Conservation (phyloP, 2,113 vertebrate genomes). For the Hemiscyllium ocellatum region DNA sequence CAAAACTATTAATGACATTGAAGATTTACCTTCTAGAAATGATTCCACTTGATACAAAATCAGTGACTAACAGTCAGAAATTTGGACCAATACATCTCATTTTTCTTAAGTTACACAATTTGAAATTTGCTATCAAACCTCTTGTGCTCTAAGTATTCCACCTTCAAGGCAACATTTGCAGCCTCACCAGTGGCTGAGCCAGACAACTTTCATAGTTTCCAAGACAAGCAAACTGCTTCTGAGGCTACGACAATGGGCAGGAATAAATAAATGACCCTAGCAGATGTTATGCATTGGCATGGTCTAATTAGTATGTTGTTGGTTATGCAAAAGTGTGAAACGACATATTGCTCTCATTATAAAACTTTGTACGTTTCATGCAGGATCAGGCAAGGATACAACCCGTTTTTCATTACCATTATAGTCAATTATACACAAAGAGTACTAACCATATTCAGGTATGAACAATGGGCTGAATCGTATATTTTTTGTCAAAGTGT, state of each 20-base stretch:
- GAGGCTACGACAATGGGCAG: not conserved
- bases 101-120: not conserved
- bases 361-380: not conserved
- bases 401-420: not conserved
- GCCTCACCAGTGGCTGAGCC: not conserved
- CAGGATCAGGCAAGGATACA: not conserved
- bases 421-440: not conserved
- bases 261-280: not conserved
- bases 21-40: not conserved
- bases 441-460: not conserved
- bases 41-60: slow-evolving; percentile 6
- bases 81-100: not conserved
- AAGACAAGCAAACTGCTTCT: not conserved
- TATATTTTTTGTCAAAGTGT: no score
- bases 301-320: not conserved
- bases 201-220: not conserved
- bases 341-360: not conserved
- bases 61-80: not conserved
- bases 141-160: no score
- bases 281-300: not conserved
- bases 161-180: not conserved
- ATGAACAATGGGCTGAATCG: not conserved
- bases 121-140: not conserved
- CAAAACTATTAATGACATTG: not conserved
- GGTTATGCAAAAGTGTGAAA: not conserved